A percentile compares a stretch with the other conserved stretches of the same genome.
These are phyloP conservation scores for Oncorhynchus masou DNA, from an alignment of 2,113 vertebrate species.

Conservation along the genomic window DNA sequence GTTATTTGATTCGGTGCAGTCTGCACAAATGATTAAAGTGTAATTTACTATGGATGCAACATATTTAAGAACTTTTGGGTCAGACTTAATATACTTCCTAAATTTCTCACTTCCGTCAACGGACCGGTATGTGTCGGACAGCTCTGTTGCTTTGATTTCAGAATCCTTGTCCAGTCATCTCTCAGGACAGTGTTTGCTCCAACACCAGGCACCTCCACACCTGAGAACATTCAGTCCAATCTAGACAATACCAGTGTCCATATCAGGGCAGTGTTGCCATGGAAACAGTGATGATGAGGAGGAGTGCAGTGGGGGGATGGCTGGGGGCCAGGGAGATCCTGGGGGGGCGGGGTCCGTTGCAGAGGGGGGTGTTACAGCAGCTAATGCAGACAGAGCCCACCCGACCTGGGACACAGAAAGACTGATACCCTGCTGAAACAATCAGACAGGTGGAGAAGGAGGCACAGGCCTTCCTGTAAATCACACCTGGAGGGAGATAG, in stretches of 20 bases:
- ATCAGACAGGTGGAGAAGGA: conserved; percentile 59
- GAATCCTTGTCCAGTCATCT: too few relatives aligned
- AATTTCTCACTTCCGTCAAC: too few relatives aligned
- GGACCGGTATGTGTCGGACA: background rate
- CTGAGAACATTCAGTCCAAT: background rate
- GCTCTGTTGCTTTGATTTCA: background rate
- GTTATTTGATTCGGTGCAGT: too few relatives aligned
- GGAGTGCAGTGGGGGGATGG: background rate
- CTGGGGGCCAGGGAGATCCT: conserved; percentile 21
- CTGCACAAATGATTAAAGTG: too few relatives aligned
- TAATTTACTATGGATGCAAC: too few relatives aligned
- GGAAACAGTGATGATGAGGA: conserved; percentile 4
- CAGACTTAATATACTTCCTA: too few relatives aligned
- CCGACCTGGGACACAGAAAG: conserved; percentile 53
- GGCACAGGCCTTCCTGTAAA: conserved; percentile 56
- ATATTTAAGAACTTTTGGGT: too few relatives aligned
- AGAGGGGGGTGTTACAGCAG: conserved; percentile 58
- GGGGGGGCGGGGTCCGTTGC: conserved; percentile 55
- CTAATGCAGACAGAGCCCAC: conserved; percentile 60
- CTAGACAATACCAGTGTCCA: background rate
- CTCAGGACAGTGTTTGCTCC: background rate
- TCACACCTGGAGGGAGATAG: conserved; percentile 37
- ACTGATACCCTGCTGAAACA: conserved; percentile 53
- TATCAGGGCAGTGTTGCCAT: background rate
- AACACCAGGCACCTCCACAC: background rate